Base-by-base conservation (phyloP, 2,888 invertebrate species). In the Scaptomyza parva region DNA sequence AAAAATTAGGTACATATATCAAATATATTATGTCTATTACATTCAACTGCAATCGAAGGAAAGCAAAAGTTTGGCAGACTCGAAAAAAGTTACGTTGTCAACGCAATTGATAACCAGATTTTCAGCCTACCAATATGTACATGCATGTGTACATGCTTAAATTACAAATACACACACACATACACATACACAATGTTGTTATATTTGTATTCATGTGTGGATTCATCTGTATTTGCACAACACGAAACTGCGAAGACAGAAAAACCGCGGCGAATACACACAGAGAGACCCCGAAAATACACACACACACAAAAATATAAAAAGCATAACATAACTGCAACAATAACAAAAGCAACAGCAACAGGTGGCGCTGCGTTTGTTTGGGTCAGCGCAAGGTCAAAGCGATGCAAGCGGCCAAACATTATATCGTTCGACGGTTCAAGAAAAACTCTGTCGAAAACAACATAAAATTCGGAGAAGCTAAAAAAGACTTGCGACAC, bases 401-500 rank as follows among this genome's bases (percentile, higher is more conserved):
- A 68, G 52, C 72, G 55, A 60, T 72, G 72, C 72, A 72, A 59
- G 41, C 39, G 11, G 43, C 28, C 58, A 55, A 26, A 26, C 50
- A 44, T 50, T 59, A 17, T 48, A 5, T 58, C 43, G 28, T 20
- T 71, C 14, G 39, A 71, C 62, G 28, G 53, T 71, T 71, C 54
- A 62, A 63, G 68, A 70, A 70, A 71, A 72, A 71, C 63, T 59
- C 62, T 33, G 48, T 61, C 45, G 18, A 68, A 2, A 69, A 75
- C 66, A 64, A 77, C 77, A 76, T 2, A 14, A 14, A 30, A 45
- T 37, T 17, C 44, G 37, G 9, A 37, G 37, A 37, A 37, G 37
- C 37, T 37, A 37, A 17, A 37, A 77, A 81, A 81, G 73, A 81
- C 77, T 82, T 68, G 62, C 68, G 73, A 70, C 63, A 82, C 78